Evolutionary conservation across 2,113 vertebrate genomes (phyloP).

Genomic region (Nanorana parkeri): DNA sequence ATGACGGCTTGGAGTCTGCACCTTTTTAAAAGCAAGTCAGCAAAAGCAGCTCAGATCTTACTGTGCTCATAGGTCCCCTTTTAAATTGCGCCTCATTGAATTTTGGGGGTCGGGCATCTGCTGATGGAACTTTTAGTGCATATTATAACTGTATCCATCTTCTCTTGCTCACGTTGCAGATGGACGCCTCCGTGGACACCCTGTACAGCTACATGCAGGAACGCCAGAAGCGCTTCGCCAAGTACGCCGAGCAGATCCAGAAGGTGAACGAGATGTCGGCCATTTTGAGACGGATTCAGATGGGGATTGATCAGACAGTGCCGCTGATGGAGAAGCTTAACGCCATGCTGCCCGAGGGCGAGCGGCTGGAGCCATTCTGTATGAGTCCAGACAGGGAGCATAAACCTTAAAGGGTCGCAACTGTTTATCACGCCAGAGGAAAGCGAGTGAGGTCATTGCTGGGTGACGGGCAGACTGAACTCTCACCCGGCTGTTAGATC

Average conservation of each 20-base stretch:
- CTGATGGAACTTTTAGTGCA: too few species aligned
- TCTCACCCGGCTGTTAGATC: too few species aligned
- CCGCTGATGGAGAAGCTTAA: constrained; percentile 96
- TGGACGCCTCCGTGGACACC: constrained; percentile 93
- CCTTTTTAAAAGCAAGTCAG: too few species aligned
- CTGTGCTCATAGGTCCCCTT: too few species aligned
- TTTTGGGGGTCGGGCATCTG: too few species aligned
- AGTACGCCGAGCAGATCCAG: constrained; percentile 98
- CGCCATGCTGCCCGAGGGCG: constrained; percentile 89
- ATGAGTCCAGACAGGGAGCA: constrained; percentile 85
- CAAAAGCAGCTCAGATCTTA: too few species aligned
- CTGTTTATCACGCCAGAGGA: neutral
- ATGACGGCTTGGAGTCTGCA: too few species aligned
- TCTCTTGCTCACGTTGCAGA: constrained; percentile 69
- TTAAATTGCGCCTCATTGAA: too few species aligned
- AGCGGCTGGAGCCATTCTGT: constrained; percentile 92
- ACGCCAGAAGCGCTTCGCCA: constrained; percentile 95
- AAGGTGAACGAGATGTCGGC: constrained; percentile 99
- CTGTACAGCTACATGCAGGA: constrained; percentile 97
- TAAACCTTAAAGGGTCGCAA: constrained; percentile 61
- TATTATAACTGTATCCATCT: neutral
- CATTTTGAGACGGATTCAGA: constrained; percentile 94
- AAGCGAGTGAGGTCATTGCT: neutral
- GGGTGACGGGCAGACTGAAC: neutral
- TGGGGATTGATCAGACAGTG: constrained; percentile 96